Conservation (phyloP, 2,113 vertebrate genomes). For the Bolborhynchus lineola region DNA sequence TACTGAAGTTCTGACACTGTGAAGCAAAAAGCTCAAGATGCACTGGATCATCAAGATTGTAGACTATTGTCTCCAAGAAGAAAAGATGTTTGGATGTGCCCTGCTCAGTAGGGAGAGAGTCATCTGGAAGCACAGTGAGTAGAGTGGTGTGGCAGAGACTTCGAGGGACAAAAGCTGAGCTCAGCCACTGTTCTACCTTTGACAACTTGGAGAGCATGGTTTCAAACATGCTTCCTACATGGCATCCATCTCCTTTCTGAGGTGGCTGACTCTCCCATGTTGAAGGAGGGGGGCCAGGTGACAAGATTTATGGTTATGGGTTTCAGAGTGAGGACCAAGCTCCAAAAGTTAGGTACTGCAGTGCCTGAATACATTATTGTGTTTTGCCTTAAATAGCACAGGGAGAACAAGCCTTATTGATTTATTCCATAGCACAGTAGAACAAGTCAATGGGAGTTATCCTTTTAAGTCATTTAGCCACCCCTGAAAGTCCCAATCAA, state of each 20-base stretch:
- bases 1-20: not conserved
- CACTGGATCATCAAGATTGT: not conserved
- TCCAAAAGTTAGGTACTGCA: not conserved
- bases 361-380: not conserved
- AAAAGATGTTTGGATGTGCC: not conserved
- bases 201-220: not conserved
- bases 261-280: not conserved
- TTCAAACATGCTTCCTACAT: not conserved
- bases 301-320: not conserved
- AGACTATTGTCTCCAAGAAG: not conserved
- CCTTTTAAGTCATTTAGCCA: conserved; percentile 25
- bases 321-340: not conserved
- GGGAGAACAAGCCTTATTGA: not conserved
- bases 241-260: not conserved
- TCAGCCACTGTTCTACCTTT: not conserved
- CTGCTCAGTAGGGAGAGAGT: not conserved
- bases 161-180: not conserved
- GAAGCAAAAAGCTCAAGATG: not conserved
- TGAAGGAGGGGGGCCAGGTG: not conserved
- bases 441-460: conserved; percentile 5
- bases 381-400: conserved; percentile 15
- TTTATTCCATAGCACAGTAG: not conserved
- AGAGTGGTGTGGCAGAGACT: not conserved
- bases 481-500: conserved; percentile 8
- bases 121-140: not conserved